These are phyloP conservation scores for Protosalanx chinensis DNA, from an alignment of 2,797 vertebrate genomes.

Conservation along the genomic window DNA sequence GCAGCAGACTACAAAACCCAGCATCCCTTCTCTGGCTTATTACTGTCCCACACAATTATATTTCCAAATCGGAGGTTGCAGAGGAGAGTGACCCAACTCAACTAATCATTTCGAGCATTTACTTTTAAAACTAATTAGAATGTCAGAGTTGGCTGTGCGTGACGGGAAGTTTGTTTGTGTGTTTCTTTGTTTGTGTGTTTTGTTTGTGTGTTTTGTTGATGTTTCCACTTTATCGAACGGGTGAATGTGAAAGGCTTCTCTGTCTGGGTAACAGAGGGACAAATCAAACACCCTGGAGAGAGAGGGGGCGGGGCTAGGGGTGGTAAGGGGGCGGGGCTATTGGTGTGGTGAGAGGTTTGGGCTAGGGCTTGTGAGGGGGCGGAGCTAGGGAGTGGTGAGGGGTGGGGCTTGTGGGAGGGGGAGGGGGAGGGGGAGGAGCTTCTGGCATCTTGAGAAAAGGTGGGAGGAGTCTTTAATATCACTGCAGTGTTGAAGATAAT, in stretches of 20 bases:
- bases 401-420: conserved; percentile 49
- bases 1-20: conserved; percentile 77
- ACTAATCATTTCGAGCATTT: conserved; percentile 80
- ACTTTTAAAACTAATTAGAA: conserved; percentile 79
- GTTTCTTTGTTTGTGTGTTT: conserved; percentile 68
- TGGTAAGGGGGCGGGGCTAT: background rate
- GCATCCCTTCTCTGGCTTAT: conserved; percentile 74
- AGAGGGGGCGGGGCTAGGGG: no score
- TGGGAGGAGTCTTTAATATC: no score
- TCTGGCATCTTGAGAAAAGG: no score
- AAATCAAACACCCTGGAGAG: conserved; percentile 53
- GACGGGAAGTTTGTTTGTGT: conserved; percentile 46
- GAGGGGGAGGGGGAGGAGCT: background rate
- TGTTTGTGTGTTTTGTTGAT: conserved; percentile 55
- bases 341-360: no score
- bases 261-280: conserved; percentile 53
- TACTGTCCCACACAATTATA: conserved; percentile 77
- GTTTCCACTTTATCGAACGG: conserved; percentile 69
- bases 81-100: conserved; percentile 73
- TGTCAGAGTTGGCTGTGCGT: conserved; percentile 67
- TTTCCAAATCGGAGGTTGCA: conserved; percentile 76
- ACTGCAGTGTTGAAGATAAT: background rate
- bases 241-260: conserved; percentile 59
- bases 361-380: no score
- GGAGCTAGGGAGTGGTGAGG: conserved; percentile 13